Evolutionary conservation across 2,888 invertebrate species (phyloP), one percentile per base, ranked within the genome.

Genomic region (Melanostoma mellinum): DNA sequence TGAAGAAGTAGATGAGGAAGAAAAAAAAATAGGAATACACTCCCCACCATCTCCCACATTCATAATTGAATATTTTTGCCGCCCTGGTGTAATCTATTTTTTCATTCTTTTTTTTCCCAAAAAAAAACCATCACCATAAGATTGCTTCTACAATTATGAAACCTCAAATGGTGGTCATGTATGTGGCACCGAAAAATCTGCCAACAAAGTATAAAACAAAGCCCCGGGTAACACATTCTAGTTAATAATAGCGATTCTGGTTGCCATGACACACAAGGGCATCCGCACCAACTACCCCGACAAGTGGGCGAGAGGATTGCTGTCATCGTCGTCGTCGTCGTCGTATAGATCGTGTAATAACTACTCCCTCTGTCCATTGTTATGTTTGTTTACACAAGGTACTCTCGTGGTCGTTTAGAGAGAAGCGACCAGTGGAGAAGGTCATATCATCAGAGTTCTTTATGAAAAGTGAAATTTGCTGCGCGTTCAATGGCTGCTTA

Each of bases 401-500:
- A 46, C 46, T 63, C 60, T 44, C 67, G 33, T 61, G 10, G 48
- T 58, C 50, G 52, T 75, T 76, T 63, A 71, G 50, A 71, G 38
- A 42, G 42, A 68, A 61, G 30, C 38, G 0, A 10, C 30, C 35
- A 8, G 48, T 55, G 33, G 67, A 63, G 73, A 82, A 82, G 82
- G 77, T 82, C 82, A 73, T 77, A 61, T 38, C 20, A 46, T 10
- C 10, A 46, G 44, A 61, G 63, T 48, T 46, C 32, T 58, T 44
- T 3, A 69, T 65, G 69, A 44, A 84, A 78, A 74, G 84, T 79
- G 68, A 84, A 84, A 74, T 74, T 74, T 75, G 63, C 69, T 63
- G 74, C 65, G 67, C 84, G 79, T 79, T 79, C 84, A 79, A 75
- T 75, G 84, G 71, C 75, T 84, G 84, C 71, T 84, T 71, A 84